These are phyloP conservation scores for Centroberyx gerrardi DNA, from an alignment of 2,797 vertebrate species.

Conservation along the genomic window DNA sequence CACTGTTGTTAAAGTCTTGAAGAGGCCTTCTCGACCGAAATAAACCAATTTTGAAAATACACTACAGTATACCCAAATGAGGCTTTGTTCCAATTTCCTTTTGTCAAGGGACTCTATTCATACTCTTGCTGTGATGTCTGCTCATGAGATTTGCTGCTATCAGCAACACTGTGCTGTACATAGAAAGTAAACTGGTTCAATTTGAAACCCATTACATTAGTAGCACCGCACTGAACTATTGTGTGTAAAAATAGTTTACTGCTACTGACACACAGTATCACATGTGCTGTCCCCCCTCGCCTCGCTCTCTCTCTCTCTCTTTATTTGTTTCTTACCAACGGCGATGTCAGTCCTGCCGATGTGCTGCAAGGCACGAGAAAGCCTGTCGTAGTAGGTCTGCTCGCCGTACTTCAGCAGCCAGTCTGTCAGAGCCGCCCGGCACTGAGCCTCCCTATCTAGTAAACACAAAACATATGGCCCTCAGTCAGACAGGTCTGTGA, in stretches of 20 bases:
- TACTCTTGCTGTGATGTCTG: slow-evolving; percentile 52
- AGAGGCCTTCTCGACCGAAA: slow-evolving; percentile 68
- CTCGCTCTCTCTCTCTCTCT: neutral
- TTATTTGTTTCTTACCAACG: slow-evolving; percentile 74
- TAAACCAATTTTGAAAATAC: slow-evolving; percentile 68
- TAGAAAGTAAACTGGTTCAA: slow-evolving; percentile 41
- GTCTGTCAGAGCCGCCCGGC: slow-evolving; percentile 77
- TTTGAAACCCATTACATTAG: slow-evolving; percentile 40
- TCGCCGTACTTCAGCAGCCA: slow-evolving; percentile 84
- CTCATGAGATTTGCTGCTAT: slow-evolving; percentile 51
- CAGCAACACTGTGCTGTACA: slow-evolving; percentile 37
- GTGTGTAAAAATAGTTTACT: slow-evolving; percentile 6
- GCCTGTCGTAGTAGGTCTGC: slow-evolving; percentile 86
- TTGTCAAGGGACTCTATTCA: slow-evolving; percentile 59
- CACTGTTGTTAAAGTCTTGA: slow-evolving; percentile 58
- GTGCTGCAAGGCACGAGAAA: slow-evolving; percentile 84
- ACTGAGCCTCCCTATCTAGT: slow-evolving; percentile 75
- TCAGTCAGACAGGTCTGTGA: slow-evolving; percentile 56
- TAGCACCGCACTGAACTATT: slow-evolving; percentile 10
- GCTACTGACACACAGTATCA: slow-evolving; percentile 7
- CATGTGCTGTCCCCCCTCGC: neutral
- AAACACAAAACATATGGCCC: slow-evolving; percentile 64
- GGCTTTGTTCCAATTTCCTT: slow-evolving; percentile 73
- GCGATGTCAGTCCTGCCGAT: slow-evolving; percentile 90
- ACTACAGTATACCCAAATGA: slow-evolving; percentile 51